Evolutionary conservation across 2,113 vertebrate genomes (phyloP).

Genomic region (Chiloscyllium plagiosum): DNA sequence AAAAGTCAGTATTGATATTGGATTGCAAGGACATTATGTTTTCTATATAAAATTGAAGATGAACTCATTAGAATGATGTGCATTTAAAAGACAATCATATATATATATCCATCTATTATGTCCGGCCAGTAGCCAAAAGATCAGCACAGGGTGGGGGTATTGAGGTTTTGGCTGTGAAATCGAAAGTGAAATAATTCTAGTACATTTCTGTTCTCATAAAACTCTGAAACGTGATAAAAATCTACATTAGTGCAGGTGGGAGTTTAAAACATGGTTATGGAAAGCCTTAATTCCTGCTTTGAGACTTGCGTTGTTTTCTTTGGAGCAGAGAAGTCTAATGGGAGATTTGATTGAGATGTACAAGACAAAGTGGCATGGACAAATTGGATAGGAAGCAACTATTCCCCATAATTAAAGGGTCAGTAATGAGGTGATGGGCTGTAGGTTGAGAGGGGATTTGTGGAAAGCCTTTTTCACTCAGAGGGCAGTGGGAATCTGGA

Average conservation of each 20-base stretch:
- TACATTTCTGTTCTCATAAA: background rate
- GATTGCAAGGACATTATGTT: background rate
- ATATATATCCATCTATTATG: background rate
- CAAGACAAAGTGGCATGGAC: no score
- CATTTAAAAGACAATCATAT: background rate
- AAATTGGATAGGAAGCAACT: no score
- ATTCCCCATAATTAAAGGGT: no score
- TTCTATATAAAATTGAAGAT: background rate
- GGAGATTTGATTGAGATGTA: no score
- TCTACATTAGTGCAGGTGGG: background rate
- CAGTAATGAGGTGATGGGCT: no score
- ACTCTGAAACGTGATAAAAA: background rate
- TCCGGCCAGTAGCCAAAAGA: no score
- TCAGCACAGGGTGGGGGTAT: background rate
- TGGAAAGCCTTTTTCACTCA: no score
- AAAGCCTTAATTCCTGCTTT: background rate
- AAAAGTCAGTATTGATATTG: background rate
- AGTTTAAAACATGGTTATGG: background rate
- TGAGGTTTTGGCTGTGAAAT: background rate
- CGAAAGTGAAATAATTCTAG: background rate
- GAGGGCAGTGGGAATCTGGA: no score
- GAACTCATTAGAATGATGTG: background rate
- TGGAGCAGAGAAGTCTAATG: no score
- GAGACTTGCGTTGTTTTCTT: no score
- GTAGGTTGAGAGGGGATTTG: no score